A percentile compares a stretch with the other conserved stretches of the same genome.
Conservation (phyloP, 2,113 vertebrate genomes). For the Cyrtonyx montezumae region DNA sequence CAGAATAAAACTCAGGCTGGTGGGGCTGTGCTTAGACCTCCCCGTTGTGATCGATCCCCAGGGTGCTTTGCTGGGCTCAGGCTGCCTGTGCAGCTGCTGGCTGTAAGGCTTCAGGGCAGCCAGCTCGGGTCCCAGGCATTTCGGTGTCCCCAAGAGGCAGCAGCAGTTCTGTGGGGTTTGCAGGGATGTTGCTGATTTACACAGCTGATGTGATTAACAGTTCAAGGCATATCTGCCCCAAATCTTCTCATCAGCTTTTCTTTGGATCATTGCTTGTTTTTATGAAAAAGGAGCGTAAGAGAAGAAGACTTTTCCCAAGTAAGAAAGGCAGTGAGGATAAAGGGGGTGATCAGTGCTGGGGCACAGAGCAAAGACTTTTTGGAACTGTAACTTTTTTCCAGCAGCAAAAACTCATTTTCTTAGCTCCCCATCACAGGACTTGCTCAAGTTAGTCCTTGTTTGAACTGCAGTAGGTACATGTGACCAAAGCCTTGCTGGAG, state of each 20-base stretch:
- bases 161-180: neutral
- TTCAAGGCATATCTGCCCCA: neutral
- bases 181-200: neutral
- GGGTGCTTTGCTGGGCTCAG: neutral
- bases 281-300: neutral
- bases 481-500: neutral
- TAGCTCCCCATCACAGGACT: neutral
- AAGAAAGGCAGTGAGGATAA: neutral
- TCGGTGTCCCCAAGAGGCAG: neutral
- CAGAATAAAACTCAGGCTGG: neutral
- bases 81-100: neutral
- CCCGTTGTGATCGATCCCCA: neutral
- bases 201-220: neutral
- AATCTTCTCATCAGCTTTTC: neutral
- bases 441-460: accelerated
- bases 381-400: neutral
- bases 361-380: neutral
- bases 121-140: neutral
- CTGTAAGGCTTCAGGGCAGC: neutral
- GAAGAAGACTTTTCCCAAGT: neutral
- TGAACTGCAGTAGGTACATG: neutral
- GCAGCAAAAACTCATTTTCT: neutral
- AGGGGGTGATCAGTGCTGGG: accelerated
- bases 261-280: neutral
- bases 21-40: neutral